phyloP scores from a whole-genome alignment of 2,888 invertebrate genomes.

The Hoplodrina ambigua region DNA sequence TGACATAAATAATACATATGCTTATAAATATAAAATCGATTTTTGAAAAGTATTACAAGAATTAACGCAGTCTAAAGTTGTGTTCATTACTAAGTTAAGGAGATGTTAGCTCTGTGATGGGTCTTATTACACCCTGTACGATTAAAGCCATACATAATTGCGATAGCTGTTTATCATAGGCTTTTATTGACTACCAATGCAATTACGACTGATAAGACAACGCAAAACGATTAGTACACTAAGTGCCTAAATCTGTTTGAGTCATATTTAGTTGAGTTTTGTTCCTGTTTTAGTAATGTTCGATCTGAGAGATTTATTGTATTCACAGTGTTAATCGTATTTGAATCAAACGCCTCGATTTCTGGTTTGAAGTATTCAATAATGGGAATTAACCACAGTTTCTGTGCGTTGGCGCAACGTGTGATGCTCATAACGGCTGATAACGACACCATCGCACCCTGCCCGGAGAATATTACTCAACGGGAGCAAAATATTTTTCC shows the following conservation, averaged over 20 bases:
- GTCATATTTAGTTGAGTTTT: background rate
- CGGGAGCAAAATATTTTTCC: too few relatives aligned
- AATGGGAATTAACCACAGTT: background rate
- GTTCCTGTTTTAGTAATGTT: background rate
- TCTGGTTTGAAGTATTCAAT: background rate
- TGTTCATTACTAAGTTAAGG: too few relatives aligned
- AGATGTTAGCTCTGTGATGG: too few relatives aligned
- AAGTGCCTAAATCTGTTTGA: slow-evolving; percentile 9
- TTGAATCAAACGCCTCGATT: too few relatives aligned
- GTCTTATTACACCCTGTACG: too few relatives aligned
- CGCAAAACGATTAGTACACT: background rate
- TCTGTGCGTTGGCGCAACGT: background rate
- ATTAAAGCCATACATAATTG: background rate
- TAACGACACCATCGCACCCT: background rate
- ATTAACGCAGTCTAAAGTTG: too few relatives aligned
- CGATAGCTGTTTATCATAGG: background rate
- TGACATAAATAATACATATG: too few relatives aligned
- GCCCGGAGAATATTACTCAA: too few relatives aligned
- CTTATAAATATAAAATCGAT: too few relatives aligned
- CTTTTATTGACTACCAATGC: slow-evolving; percentile 6
- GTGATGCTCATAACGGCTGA: background rate
- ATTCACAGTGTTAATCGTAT: too few relatives aligned
- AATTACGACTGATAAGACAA: slow-evolving; percentile 21
- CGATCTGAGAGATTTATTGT: background rate
- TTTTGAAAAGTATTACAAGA: too few relatives aligned